Base-by-base conservation (phyloP, 2,888 invertebrate species). In the Entomobrya proxima region DNA sequence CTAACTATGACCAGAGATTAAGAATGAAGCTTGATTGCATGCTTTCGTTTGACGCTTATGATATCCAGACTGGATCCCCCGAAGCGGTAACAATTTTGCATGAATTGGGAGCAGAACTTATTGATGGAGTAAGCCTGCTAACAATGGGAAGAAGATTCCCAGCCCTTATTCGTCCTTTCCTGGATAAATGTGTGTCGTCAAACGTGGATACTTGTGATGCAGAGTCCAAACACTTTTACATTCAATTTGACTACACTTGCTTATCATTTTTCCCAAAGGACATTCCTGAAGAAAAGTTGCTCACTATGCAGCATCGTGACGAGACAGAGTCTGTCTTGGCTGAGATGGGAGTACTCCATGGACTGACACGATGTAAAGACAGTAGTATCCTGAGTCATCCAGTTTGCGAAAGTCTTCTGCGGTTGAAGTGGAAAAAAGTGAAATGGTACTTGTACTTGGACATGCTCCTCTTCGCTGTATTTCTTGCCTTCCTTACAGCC, bases 361-460 rank as follows among this genome's bases (percentile, higher is more conserved):
- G 90, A 4, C 69, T 90, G 15, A 90, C 90, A 7, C 47, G 88
- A 58, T 90, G 89, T 55, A 89, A 88, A 76, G 90, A 90, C 81
- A 88, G 88, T 15, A 89, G 88, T 55, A 90, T 90, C 9, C 61
- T 90, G 9, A 89, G 89, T 88, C 90, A 90, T 77, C 90, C 90
- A n/a, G 89, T 90, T 50, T 90, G 90, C 81, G 90, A 90, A 85
- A 90, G 90, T 84, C 89, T 90, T 50, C 82, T 90, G 9, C 75
- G 90, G 58, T 87, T 90, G 35, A 90, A 90, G 80, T 90, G 90
- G 90, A 90, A 90, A 72, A 90, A 90, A 86, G 90, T 90, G 37
- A 90, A 90, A 77, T 90, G 90, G 90, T 90, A 90, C 61, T 82
- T 90, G 87, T 90, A 90, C 85, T 69, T 90, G 86, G 90, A 90